Percentiles rank a stretch among this genome's conserved stretches.
phyloP scores from a whole-genome alignment of 1,140 invertebrate genomes.

The Cyclina sinensis region DNA sequence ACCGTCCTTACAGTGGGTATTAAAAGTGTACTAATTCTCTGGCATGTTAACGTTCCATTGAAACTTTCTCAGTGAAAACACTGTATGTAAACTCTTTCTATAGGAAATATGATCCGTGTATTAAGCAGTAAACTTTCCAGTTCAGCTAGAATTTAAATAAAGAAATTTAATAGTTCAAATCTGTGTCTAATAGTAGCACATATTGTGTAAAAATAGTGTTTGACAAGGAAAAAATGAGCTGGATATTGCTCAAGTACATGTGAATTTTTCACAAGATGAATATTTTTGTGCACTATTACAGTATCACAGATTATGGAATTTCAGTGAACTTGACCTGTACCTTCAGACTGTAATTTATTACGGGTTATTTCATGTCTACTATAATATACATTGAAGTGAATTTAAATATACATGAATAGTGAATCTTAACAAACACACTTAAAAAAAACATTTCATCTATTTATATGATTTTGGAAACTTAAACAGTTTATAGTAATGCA shows the following conservation, averaged over 20 bases:
- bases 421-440: too few species aligned
- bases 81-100: not conserved
- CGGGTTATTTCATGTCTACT: too few species aligned
- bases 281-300: not conserved
- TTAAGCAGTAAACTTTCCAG: slow-evolving; percentile 32
- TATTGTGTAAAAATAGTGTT: not conserved
- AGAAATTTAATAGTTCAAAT: not conserved
- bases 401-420: too few species aligned
- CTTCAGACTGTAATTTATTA: too few species aligned
- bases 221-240: not conserved
- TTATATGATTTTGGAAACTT: not conserved
- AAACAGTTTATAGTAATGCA: not conserved
- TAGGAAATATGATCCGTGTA: slow-evolving; percentile 26
- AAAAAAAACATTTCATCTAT: too few species aligned
- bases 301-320: too few species aligned
- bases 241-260: not conserved
- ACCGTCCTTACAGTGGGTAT: not conserved
- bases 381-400: too few species aligned
- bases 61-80: slow-evolving; percentile 20
- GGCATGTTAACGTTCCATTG: slow-evolving; percentile 14
- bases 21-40: not conserved
- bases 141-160: slow-evolving; percentile 11
- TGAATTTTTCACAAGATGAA: not conserved
- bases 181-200: not conserved
- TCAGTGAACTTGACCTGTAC: too few species aligned